A percentile compares a stretch with the other conserved stretches of the same genome.
Evolutionary conservation across 2,797 vertebrate species (phyloP).

Genomic region (Neopelma chrysocephalum): DNA sequence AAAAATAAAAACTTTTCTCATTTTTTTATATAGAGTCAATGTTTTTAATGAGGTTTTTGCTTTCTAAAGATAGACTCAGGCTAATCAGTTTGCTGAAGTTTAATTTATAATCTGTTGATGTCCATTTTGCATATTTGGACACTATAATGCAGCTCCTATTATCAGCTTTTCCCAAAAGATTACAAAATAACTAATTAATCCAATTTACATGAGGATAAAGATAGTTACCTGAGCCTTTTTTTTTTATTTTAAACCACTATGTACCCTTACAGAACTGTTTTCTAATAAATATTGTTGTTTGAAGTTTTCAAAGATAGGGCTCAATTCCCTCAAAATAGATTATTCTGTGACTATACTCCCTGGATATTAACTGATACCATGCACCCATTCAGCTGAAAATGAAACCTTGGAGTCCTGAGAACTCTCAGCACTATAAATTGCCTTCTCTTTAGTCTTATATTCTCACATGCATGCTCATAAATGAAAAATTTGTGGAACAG

Average conservation of each 20-base stretch:
- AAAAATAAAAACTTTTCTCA: not conserved
- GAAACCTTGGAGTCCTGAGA: not conserved
- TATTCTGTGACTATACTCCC: not conserved
- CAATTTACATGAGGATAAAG: conserved; percentile 66
- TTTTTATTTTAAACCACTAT: not conserved
- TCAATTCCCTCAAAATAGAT: not conserved
- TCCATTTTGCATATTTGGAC: conserved; percentile 68
- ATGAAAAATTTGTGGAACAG: not conserved
- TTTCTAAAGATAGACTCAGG: conserved; percentile 48
- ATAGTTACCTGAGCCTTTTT: conserved; percentile 49
- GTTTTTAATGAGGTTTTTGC: conserved; percentile 46
- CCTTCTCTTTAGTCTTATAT: not conserved
- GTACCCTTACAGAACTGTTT: not conserved
- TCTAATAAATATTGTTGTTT: conserved; percentile 17
- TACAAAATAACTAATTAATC: conserved; percentile 72
- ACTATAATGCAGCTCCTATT: conserved; percentile 59
- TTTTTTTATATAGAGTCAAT: not conserved
- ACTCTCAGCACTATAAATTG: not conserved
- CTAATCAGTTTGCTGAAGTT: conserved; percentile 68
- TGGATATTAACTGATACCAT: not conserved
- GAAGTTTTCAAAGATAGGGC: not conserved
- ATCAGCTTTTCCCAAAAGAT: conserved; percentile 70
- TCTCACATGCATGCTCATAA: not conserved
- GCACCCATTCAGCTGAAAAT: not conserved
- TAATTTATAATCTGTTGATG: conserved; percentile 65